phyloP scores from a whole-genome alignment of 2,797 vertebrate species.

The Lophius americanus region DNA sequence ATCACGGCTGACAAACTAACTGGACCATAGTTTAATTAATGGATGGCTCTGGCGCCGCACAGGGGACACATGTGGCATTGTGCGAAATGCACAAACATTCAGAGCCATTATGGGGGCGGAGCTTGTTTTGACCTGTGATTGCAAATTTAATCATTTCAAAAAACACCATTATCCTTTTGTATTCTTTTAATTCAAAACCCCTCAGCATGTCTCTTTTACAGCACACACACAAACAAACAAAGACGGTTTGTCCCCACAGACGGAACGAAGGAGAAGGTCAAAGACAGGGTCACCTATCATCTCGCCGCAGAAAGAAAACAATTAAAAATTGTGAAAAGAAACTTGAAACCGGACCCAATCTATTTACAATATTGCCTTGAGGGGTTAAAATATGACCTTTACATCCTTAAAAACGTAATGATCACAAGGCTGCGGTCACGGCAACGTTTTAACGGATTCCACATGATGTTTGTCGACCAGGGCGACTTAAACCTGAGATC shows the following conservation, averaged over 20 bases:
- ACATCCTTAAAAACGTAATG: constrained; percentile 19
- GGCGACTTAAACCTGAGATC: too few relatives aligned
- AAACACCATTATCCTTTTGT: constrained; percentile 1
- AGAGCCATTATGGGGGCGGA: too few relatives aligned
- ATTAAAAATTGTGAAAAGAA: constrained; percentile 38
- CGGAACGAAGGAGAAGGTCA: constrained; percentile 14
- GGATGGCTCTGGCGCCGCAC: too few relatives aligned
- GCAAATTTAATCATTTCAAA: too few relatives aligned
- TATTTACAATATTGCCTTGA: constrained; percentile 68
- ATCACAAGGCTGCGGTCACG: too few relatives aligned
- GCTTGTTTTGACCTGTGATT: too few relatives aligned
- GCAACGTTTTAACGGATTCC: too few relatives aligned
- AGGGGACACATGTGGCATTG: too few relatives aligned
- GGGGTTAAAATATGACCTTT: constrained; percentile 32
- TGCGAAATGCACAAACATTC: too few relatives aligned
- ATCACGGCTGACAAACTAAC: too few relatives aligned
- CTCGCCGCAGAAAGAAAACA: constrained; percentile 35
- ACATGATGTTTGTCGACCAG: too few relatives aligned
- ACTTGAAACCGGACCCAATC: constrained; percentile 46
- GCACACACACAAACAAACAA: constrained; percentile 52
- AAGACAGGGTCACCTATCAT: constrained; percentile 27
- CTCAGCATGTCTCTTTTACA: constrained; percentile 48
- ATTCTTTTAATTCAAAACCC: constrained; percentile 60
- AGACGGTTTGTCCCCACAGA: constrained; percentile 29
- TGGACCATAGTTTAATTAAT: too few relatives aligned